Evolutionary conservation across 2,113 vertebrate genomes (phyloP), one percentile per base, ranked within the genome.

Genomic region (Pedionomus torquatus): DNA sequence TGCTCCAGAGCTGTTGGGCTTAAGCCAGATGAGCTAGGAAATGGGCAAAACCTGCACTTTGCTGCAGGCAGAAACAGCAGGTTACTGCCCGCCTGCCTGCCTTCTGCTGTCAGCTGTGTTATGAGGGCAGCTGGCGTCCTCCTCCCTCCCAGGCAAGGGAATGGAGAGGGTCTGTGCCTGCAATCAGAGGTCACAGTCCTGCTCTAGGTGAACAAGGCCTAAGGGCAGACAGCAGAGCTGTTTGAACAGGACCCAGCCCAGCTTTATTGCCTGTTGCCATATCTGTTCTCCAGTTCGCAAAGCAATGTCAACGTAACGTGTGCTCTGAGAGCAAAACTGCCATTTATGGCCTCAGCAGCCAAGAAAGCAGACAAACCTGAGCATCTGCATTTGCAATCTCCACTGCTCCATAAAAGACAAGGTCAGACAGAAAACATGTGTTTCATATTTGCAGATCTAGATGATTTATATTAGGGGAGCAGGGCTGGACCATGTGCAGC

Each of bases 331-430:
- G 89, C 82, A 80, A 54, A 84, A 85, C 93, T 90, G 79, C 88
- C 89, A 75, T 71, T 76, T 24, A 41, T 6, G 1, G 82, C 72
- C 55, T 33, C 4, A 0, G 89, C 41, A 0, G 94, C 95, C 96
- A 97, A 70, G 77, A 90, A 9, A 89, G 71, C 74, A 95, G 88
- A 91, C 87, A 89, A 93, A 95, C 80, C 94, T 75, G 74, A 90
- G 94, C 96, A 81, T 94, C 95, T 91, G 95, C 5, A 0, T 95
- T 97, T 96, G 96, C 90, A 85, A 97, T 97, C 88, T 96, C 94
- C 87, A 94, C 89, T 72, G 77, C 86, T 76, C 93, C 82, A 86
- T 87, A 90, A 92, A 93, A 95, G 79, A 83, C 88, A 93, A 75
- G 93, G 75, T 88, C 95, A 91, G 97, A 90, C 87, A 94, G 92